These are phyloP conservation scores for Ophion slaviceki DNA, from an alignment of 2,888 invertebrate genomes.

Conservation along the genomic window DNA sequence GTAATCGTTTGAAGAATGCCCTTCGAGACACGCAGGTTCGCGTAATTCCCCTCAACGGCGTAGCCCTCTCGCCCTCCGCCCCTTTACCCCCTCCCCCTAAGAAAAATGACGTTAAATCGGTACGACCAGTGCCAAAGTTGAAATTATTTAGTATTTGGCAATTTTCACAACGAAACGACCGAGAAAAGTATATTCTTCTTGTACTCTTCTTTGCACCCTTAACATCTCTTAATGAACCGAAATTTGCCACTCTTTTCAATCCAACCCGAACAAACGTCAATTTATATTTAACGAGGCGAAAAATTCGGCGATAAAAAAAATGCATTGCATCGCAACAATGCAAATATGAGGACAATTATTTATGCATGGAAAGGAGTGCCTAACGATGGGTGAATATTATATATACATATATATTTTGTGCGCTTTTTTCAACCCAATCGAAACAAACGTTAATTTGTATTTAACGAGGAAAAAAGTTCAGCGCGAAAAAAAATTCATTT, in stretches of 20 bases:
- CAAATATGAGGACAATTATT: background rate
- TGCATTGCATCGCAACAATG: background rate
- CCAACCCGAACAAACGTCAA: background rate
- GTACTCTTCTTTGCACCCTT: background rate
- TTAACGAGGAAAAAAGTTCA: background rate
- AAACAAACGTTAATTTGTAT: background rate
- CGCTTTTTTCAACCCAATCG: background rate
- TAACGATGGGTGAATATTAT: background rate
- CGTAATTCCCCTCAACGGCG: background rate
- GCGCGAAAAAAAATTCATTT: background rate
- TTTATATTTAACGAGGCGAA: background rate
- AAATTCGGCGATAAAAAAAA: background rate
- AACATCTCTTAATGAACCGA: background rate
- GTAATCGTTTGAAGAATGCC: slow-evolving; percentile 28
- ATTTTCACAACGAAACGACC: background rate
- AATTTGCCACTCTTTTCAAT: background rate
- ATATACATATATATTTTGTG: background rate
- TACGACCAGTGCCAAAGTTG: background rate
- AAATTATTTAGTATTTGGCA: background rate
- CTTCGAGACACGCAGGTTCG: background rate
- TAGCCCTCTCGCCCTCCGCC: background rate
- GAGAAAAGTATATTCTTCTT: background rate
- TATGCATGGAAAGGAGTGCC: background rate
- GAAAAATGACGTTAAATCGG: background rate
- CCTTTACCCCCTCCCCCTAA: background rate